These are phyloP conservation scores for Apocheima hispidaria DNA, from an alignment of 2,888 invertebrate species.

Conservation along the genomic window DNA sequence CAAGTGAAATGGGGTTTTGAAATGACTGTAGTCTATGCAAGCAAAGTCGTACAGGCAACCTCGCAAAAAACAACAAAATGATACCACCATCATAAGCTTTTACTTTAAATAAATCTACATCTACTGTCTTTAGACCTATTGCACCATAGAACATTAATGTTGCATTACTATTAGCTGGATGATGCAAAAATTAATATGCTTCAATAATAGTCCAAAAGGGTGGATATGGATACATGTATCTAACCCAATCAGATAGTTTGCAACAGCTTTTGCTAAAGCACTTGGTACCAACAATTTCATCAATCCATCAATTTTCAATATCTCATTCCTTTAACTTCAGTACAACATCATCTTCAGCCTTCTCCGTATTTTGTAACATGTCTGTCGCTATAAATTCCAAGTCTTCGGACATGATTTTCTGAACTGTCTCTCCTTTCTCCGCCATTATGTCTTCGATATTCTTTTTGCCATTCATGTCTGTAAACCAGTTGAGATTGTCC, in stretches of 20 bases:
- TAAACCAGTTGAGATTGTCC: constrained; percentile 98
- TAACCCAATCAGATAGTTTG: too few species aligned
- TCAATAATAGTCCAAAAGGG: too few species aligned
- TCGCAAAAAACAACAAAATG: not conserved
- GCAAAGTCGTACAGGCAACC: too few species aligned
- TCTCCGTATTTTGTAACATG: constrained; percentile 54
- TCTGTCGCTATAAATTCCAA: constrained; percentile 80
- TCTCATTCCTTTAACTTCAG: constrained; percentile 2
- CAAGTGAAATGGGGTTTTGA: too few species aligned
- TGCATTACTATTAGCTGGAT: too few species aligned
- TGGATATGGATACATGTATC: too few species aligned
- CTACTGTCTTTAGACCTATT: not conserved
- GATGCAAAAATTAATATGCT: not conserved
- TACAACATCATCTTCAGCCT: constrained; percentile 26
- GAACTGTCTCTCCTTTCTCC: constrained; percentile 94
- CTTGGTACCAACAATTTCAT: not conserved
- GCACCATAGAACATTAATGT: not conserved
- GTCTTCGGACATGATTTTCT: constrained; percentile 80
- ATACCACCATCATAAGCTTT: not conserved
- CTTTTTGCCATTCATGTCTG: constrained; percentile 89
- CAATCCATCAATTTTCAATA: too few species aligned
- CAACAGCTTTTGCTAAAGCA: not conserved
- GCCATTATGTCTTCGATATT: constrained; percentile 97
- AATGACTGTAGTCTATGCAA: too few species aligned
- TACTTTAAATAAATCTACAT: not conserved